phyloP scores from a whole-genome alignment of 2,888 invertebrate species.

The Chloroclysta siterata region DNA sequence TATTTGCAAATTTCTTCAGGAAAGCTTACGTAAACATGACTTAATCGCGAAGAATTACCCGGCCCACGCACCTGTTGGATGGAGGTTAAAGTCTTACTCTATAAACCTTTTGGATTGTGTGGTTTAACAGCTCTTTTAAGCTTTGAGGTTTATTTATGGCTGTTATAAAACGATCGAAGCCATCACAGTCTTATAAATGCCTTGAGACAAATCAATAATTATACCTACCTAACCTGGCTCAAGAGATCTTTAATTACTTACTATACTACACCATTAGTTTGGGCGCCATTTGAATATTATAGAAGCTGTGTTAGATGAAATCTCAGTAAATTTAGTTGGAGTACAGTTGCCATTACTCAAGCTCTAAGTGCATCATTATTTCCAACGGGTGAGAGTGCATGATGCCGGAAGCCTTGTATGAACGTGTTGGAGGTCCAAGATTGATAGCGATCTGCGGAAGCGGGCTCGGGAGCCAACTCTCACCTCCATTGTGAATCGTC shows the following conservation, averaged over 20 bases:
- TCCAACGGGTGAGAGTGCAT: slow-evolving; percentile 48
- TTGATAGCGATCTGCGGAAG: slow-evolving; percentile 74
- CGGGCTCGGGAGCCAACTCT: slow-evolving; percentile 67
- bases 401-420: slow-evolving; percentile 63
- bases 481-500: slow-evolving; percentile 75
- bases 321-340: slow-evolving; percentile 30
- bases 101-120: slow-evolving; percentile 28
- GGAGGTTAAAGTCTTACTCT: slow-evolving; percentile 27
- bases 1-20: slow-evolving; percentile 28
- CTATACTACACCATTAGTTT: not conserved
- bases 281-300: slow-evolving; percentile 11
- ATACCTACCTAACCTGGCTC: slow-evolving; percentile 10
- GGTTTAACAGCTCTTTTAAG: slow-evolving; percentile 29
- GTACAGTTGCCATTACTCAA: slow-evolving; percentile 41
- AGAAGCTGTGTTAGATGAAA: slow-evolving; percentile 33
- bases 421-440: slow-evolving; percentile 59
- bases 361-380: slow-evolving; percentile 44
- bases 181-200: slow-evolving; percentile 24
- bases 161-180: slow-evolving; percentile 35
- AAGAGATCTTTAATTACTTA: not conserved
- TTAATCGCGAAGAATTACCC: slow-evolving; percentile 36
- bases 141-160: slow-evolving; percentile 28
- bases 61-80: slow-evolving; percentile 34
- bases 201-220: slow-evolving; percentile 32
- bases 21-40: slow-evolving; percentile 35